Base-by-base conservation (phyloP, 2,113 vertebrate genomes). In the Gobiocypris rarus region DNA sequence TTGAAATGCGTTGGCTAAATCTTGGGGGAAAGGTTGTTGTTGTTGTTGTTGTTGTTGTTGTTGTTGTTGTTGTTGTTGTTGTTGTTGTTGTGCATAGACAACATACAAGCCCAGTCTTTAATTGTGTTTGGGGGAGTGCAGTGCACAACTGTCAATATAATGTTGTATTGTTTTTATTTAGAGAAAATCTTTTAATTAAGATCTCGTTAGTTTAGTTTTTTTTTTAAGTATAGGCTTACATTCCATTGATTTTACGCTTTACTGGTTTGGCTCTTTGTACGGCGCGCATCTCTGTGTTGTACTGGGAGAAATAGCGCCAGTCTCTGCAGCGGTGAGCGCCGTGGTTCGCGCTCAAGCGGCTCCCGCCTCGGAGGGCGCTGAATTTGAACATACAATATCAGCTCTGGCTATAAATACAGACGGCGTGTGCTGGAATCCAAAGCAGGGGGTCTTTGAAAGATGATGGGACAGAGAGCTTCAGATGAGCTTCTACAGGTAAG, bases 331-430 rank as follows among this genome's bases (percentile, higher is more conserved):
- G 75, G 45, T 65, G 45, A 85, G 83, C 86, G 89, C 86, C 80
- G 26, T 26, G 9, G 14, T 88, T 89, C 86, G 81, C 89, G 87
- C 87, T 56, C 76, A 13, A 19, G 24, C 3, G n/a, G n/a, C 79
- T 87, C 86, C 75, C 87, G 89, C 89, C 81, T 65, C 65, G 19
- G 2, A n/a, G 4, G 81, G 87, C 88, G 88, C 87, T 84, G 70
- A 81, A 85, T 86, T 83, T 78, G 41, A 89, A 88, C 69, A 71
- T 28, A 41, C 61, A 14, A 4, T 45, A 24, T 81, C 41, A 80
- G 79, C 73, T 28, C 63, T 52, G 10, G 34, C 28, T 89, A 90
- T 90, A 90, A 90, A 90, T n/a, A 17, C 84, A 48, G 79, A n/a
- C 41, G 4, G 48, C 15, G 9, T 28, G 43, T 75, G 14, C 22